These are phyloP conservation scores for Pterocles gutturalis DNA, from an alignment of 2,113 vertebrate species.

Conservation along the genomic window DNA sequence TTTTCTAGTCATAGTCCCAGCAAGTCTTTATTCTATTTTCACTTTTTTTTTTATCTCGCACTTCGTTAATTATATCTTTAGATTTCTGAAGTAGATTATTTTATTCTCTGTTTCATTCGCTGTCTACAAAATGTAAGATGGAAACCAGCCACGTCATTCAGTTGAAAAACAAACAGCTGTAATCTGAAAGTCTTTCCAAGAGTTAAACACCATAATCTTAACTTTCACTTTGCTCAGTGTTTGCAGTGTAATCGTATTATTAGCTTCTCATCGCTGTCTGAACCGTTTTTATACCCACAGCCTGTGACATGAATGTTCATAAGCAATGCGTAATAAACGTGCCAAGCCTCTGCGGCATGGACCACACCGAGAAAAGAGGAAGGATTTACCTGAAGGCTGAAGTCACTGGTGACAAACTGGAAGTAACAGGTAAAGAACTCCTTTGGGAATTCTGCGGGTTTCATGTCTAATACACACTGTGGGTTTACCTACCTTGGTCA, in stretches of 20 bases:
- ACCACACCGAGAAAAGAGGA: conserved; percentile 94
- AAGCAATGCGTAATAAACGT: conserved; percentile 97
- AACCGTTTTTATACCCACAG: conserved; percentile 70
- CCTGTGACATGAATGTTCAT: conserved; percentile 98
- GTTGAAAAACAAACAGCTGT: not conserved
- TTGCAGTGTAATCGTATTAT: not conserved
- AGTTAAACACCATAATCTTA: not conserved
- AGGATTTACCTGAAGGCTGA: conserved; percentile 94
- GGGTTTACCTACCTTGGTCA: not conserved
- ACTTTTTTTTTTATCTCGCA: not conserved
- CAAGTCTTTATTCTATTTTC: not conserved
- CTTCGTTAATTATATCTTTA: not conserved
- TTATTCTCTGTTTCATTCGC: not conserved
- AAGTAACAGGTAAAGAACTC: conserved; percentile 85
- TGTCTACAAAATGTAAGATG: not conserved
- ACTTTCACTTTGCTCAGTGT: not conserved
- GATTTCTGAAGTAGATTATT: not conserved
- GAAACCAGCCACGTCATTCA: fast-evolving
- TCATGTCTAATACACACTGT: fast-evolving
- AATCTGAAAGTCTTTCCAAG: not conserved
- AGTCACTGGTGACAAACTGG: conserved; percentile 88
- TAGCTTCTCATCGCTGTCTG: not conserved
- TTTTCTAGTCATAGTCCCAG: not conserved
- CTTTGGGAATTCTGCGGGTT: not conserved
- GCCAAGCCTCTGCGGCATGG: conserved; percentile 94